Evolutionary conservation across 2,888 invertebrate genomes (phyloP).

Genomic region (Hyles lineata): DNA sequence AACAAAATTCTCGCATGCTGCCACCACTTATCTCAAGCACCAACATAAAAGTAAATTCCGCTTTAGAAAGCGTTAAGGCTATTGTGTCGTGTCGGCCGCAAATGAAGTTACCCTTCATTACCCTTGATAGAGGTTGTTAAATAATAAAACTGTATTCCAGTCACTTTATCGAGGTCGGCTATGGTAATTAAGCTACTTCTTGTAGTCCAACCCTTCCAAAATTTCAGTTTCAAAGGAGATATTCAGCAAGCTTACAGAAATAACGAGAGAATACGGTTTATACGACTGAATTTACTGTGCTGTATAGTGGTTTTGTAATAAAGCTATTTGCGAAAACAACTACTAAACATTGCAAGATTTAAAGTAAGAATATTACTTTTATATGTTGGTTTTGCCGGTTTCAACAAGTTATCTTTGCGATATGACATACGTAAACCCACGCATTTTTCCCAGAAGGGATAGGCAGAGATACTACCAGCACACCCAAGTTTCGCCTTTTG

Average conservation of each 20-base stretch:
- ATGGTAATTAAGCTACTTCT: conserved; percentile 46
- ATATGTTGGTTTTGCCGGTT: background rate
- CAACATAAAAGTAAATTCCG: background rate
- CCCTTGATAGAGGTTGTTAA: conserved; percentile 61
- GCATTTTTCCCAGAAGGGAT: no score
- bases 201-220: conserved; percentile 35
- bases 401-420: background rate
- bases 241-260: background rate
- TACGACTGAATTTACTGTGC: background rate
- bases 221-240: conserved; percentile 35
- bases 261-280: background rate
- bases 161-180: conserved; percentile 46
- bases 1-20: background rate
- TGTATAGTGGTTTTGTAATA: conserved; percentile 3
- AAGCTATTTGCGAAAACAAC: background rate
- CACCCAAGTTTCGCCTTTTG: no score
- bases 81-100: conserved; percentile 35
- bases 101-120: conserved; percentile 67
- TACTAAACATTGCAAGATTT: background rate
- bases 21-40: conserved; percentile 34
- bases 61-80: conserved; percentile 25
- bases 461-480: no score
- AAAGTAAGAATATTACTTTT: background rate
- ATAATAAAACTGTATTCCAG: conserved; percentile 59
- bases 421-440: no score